These are phyloP conservation scores for Glomeris marginata DNA, from an alignment of 2,888 invertebrate species.

Conservation along the genomic window DNA sequence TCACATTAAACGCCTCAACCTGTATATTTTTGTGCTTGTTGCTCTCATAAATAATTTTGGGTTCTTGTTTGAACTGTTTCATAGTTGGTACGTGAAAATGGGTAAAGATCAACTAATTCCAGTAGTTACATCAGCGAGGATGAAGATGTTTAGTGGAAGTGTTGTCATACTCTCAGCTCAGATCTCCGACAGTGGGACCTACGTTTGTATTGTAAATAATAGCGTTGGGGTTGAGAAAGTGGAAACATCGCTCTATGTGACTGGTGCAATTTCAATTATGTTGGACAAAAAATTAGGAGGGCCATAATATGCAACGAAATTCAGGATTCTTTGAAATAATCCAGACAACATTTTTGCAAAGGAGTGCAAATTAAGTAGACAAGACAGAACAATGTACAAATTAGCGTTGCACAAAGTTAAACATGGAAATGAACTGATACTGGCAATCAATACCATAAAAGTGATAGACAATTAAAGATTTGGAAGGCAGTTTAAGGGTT, in stretches of 20 bases:
- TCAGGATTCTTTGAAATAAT: not conserved
- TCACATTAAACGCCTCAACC: too few species aligned
- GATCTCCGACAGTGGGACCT: slow-evolving; percentile 66
- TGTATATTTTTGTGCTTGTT: not conserved
- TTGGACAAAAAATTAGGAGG: not conserved
- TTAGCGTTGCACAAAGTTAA: too few species aligned
- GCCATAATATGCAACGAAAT: not conserved
- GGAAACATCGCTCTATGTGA: slow-evolving; percentile 80
- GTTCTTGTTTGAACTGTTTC: not conserved
- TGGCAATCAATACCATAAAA: too few species aligned
- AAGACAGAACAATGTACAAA: too few species aligned
- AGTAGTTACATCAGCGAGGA: slow-evolving; percentile 2
- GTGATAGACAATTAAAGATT: too few species aligned
- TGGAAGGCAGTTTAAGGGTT: too few species aligned
- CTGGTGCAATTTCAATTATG: slow-evolving; percentile 33
- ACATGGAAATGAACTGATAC: too few species aligned
- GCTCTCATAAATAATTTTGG: not conserved
- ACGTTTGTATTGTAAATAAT: slow-evolving; percentile 85
- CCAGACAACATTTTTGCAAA: not conserved
- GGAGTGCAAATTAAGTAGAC: too few species aligned
- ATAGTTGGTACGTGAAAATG: slow-evolving; percentile 9
- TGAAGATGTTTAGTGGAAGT: slow-evolving; percentile 7
- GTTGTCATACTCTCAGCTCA: slow-evolving; percentile 7
- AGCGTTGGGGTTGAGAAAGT: slow-evolving; percentile 82
- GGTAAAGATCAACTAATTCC: slow-evolving; percentile 8